Base-by-base conservation (phyloP, 2,888 invertebrate species). In the Griposia aprilina region DNA sequence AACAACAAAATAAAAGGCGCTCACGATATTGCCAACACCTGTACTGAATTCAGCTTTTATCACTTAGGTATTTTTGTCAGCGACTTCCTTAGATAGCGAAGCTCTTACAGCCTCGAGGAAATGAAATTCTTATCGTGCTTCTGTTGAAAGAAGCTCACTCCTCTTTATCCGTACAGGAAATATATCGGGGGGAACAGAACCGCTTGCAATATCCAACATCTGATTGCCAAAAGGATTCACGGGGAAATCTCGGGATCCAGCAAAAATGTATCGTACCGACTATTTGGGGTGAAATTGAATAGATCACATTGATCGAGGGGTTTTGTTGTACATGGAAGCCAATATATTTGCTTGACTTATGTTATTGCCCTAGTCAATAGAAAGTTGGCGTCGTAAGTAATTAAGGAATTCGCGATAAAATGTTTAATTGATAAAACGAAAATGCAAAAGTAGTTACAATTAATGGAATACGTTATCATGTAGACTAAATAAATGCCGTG, bases 111-210 rank as follows among this genome's bases (percentile, higher is more conserved):
- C 91, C 89, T 91, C 91, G 92, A 95, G 97, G 97, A 97, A 97
- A 97, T 97, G 97, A 97, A 97, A 97, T 97, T 96, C 97, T 97
- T 97, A 97, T 97, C 97, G 95, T 94, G 93, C 94, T 93, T 92
- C 91, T 91, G 93, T 93, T 93, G 94, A 94, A 94, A 94, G 94
- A 93, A 95, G 94, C 94, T 93, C 92, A 93, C 94, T 95, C 94
- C 95, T 94, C 94, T 96, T 96, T 96, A 96, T 96, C 96, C 96
- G 92, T 87, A 89, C 88, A 93, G 95, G 95, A 96, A 96, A 96
- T 96, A 96, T 96, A 96, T 95, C 92, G 93, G 93, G 94, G 93
- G 93, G 90, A 90, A 90, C 87, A 89, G 90, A 90, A 89, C 83
- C 90, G 90, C 90, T 88, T 80, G 94, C 93, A 93, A 95, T 94